Evolutionary conservation across 2,888 invertebrate genomes (phyloP).

Genomic region (Trisateles emortualis): DNA sequence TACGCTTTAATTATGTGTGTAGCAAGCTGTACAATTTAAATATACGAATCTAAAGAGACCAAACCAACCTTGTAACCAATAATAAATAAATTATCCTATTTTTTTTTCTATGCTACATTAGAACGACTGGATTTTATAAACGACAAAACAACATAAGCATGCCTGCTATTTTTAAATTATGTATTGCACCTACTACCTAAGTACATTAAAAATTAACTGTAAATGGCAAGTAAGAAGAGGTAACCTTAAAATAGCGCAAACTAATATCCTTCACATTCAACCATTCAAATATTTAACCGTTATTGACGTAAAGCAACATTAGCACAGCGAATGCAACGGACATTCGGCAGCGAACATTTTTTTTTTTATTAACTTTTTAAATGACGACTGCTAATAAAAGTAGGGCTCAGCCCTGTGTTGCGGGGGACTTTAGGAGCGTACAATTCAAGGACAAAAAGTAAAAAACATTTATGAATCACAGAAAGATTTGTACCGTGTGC

Average conservation of each 20-base stretch:
- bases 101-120: neutral
- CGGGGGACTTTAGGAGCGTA: too few relatives aligned
- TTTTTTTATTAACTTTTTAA: too few relatives aligned
- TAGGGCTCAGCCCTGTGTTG: too few relatives aligned
- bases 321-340: neutral
- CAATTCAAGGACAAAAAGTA: too few relatives aligned
- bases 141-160: neutral
- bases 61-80: neutral
- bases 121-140: neutral
- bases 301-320: too few relatives aligned
- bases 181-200: slow-evolving; percentile 16
- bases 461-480: too few relatives aligned
- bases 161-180: neutral
- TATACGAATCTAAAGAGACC: neutral
- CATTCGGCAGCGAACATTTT: neutral
- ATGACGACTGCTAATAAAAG: too few relatives aligned
- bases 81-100: neutral
- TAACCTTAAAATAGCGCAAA: slow-evolving; percentile 7
- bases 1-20: neutral
- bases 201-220: slow-evolving; percentile 22
- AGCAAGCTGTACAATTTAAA: slow-evolving; percentile 10
- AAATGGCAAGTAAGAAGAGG: slow-evolving; percentile 34
- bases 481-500: too few relatives aligned
- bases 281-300: too few relatives aligned
- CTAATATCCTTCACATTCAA: neutral